Conservation (phyloP, 2,888 invertebrate genomes). For the Eutolmus rufibarbis region DNA sequence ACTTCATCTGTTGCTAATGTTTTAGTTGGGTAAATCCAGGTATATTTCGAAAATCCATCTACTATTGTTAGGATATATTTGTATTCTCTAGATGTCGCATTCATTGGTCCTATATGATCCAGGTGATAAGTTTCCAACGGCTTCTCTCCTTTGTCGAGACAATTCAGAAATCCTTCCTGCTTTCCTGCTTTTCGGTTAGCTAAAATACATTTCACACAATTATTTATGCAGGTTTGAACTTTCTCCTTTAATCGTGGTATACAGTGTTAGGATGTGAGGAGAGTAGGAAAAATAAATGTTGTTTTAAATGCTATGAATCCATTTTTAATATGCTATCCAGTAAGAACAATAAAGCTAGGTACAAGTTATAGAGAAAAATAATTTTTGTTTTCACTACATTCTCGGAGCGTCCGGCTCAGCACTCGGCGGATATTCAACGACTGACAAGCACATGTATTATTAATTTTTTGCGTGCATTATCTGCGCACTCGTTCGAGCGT, state of each 20-base stretch:
- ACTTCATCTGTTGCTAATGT: conserved; percentile 51
- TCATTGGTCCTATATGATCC: conserved; percentile 48
- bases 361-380: too few species aligned
- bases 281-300: too few species aligned
- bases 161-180: not conserved
- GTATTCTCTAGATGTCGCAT: conserved; percentile 52
- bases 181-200: not conserved
- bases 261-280: too few species aligned
- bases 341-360: too few species aligned
- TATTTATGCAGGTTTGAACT: not conserved
- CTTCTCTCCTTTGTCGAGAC: not conserved
- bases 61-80: conserved; percentile 54
- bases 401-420: too few species aligned
- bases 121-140: not conserved
- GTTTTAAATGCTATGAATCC: too few species aligned
- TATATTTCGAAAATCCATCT: conserved; percentile 55
- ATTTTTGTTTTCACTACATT: too few species aligned
- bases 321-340: too few species aligned
- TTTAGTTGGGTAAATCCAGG: conserved; percentile 55
- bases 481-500: too few species aligned
- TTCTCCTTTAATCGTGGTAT: not conserved
- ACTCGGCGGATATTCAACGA: too few species aligned
- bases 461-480: too few species aligned
- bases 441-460: too few species aligned
- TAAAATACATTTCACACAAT: conserved; percentile 17